Conservation (phyloP, 2,113 vertebrate genomes). For the Galeopterus variegatus region DNA sequence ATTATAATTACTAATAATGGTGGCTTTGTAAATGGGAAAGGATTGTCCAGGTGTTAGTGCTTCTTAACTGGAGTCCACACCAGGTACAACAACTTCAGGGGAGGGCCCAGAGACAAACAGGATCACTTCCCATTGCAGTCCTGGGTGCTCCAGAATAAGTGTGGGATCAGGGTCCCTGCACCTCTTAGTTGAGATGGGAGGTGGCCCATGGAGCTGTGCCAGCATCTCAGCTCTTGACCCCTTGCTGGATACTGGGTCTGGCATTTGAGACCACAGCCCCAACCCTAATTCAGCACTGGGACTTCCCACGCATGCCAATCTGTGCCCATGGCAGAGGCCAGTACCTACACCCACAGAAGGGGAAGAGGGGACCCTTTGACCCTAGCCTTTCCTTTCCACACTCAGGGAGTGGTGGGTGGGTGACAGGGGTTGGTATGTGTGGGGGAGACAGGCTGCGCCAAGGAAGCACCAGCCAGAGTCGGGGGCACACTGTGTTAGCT, state of each 20-base stretch:
- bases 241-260: neutral
- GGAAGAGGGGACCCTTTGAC: neutral
- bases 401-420: neutral
- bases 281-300: neutral
- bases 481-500: neutral
- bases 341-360: neutral
- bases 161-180: neutral
- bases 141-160: too few species aligned
- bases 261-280: neutral
- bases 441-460: neutral
- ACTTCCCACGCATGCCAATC: neutral
- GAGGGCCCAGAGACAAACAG: neutral
- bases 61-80: neutral
- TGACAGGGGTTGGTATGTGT: neutral
- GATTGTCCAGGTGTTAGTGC: neutral
- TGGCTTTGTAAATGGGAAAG: neutral
- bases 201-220: neutral
- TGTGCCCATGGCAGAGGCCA: neutral
- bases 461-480: neutral
- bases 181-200: neutral
- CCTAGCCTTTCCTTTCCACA: neutral
- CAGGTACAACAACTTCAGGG: neutral
- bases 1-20: neutral
- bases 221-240: neutral
- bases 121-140: neutral